These are phyloP conservation scores for Cephus sareptanus DNA, from an alignment of 2,888 invertebrate genomes.

Conservation along the genomic window DNA sequence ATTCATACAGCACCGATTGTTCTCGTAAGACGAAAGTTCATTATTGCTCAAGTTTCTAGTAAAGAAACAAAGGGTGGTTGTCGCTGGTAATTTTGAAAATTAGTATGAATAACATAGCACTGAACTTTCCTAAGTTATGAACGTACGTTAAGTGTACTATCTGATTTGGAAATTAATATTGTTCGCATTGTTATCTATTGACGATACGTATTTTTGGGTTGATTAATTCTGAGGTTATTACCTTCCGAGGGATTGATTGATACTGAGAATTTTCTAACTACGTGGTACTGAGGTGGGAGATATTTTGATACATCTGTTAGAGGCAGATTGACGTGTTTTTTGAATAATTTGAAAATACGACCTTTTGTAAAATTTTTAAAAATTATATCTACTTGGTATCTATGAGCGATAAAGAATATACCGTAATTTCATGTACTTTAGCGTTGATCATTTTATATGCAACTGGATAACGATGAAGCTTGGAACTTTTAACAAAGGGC, in stretches of 20 bases:
- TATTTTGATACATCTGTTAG: too few species aligned
- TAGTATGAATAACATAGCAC: neutral
- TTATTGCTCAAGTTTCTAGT: neutral
- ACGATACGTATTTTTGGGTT: neutral
- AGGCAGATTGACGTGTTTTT: neutral
- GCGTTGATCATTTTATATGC: neutral
- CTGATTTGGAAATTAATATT: neutral
- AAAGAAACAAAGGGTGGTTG: neutral
- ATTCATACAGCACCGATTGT: neutral
- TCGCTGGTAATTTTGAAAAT: neutral
- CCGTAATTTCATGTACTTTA: neutral
- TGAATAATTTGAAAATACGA: neutral
- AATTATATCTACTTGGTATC: too few species aligned
- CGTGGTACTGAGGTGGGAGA: too few species aligned
- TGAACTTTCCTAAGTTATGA: neutral
- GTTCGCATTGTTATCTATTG: neutral
- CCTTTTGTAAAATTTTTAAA: neutral
- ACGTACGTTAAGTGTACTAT: neutral
- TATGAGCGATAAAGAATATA: too few species aligned
- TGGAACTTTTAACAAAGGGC: neutral
- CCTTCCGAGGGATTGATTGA: too few species aligned
- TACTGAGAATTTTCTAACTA: neutral
- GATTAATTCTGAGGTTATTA: too few species aligned
- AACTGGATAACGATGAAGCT: neutral
- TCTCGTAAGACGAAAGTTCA: neutral